Conservation (phyloP, 2,797 vertebrate genomes). For the Molossus alvarezi region DNA sequence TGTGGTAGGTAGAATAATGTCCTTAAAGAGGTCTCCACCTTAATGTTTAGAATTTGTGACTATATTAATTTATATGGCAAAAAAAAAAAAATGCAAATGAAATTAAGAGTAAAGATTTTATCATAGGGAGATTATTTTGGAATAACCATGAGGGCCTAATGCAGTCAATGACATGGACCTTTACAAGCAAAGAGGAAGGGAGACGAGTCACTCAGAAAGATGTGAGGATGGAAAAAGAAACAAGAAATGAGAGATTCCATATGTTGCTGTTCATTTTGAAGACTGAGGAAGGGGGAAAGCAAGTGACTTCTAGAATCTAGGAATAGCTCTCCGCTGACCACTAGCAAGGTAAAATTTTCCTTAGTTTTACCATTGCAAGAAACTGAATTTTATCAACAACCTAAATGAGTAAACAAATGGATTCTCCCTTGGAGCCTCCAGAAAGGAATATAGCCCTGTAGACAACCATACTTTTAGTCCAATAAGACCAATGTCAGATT, state of each 20-base stretch:
- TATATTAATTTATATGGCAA: neutral
- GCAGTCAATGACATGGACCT: neutral
- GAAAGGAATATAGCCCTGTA: neutral
- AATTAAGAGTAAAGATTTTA: constrained; percentile 27
- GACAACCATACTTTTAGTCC: neutral
- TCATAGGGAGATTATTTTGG: neutral
- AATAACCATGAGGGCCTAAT: neutral
- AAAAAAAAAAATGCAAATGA: neutral
- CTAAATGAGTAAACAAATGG: neutral
- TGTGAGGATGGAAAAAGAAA: neutral
- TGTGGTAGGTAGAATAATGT: neutral
- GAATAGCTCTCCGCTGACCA: neutral
- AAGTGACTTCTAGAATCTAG: neutral
- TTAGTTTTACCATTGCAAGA: neutral
- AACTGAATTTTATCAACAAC: neutral
- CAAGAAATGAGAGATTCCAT: neutral
- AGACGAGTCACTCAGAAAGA: neutral
- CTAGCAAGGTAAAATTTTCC: neutral
- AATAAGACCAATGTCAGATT: neutral
- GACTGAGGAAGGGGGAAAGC: neutral
- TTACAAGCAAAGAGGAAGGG: neutral
- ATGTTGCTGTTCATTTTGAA: neutral
- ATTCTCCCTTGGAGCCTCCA: neutral
- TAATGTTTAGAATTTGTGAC: neutral
- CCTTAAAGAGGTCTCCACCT: neutral